Percentiles rank a stretch among this genome's conserved stretches.
Evolutionary conservation across 2,888 invertebrate genomes (phyloP).

Genomic region (Parapristionchus giblindavisi): DNA sequence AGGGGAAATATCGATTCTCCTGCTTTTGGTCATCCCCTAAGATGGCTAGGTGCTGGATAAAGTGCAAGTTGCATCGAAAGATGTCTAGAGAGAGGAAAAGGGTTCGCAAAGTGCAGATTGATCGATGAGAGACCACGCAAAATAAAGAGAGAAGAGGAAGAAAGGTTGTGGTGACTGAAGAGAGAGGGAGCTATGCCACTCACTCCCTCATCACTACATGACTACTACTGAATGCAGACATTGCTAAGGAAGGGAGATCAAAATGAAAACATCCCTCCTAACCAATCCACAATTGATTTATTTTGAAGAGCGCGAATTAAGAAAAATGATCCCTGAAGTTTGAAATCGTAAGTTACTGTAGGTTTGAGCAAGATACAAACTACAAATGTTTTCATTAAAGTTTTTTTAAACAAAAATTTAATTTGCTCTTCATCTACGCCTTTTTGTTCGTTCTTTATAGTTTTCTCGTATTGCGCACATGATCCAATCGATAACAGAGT

Average conservation of each 20-base stretch:
- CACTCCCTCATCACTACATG: not conserved
- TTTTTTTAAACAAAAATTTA: not conserved
- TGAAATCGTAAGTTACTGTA: not conserved
- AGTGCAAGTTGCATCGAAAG: not conserved
- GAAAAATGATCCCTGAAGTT: conserved; percentile 9
- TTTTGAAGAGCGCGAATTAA: conserved; percentile 1
- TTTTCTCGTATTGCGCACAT: not conserved
- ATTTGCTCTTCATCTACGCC: not conserved
- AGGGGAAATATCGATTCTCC: too few species aligned
- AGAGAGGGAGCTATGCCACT: not conserved
- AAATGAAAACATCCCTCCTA: not conserved
- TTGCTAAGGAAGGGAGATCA: conserved; percentile 13
- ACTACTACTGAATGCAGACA: not conserved
- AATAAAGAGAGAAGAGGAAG: conserved; percentile 14
- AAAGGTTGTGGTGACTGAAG: not conserved
- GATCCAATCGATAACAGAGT: conserved; percentile 5
- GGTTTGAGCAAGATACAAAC: conserved; percentile 8
- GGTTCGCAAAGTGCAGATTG: conserved; percentile 18
- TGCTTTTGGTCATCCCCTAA: too few species aligned
- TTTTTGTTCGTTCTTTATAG: not conserved
- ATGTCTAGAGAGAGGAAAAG: not conserved
- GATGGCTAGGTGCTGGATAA: not conserved
- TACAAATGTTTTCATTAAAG: not conserved
- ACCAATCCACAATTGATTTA: conserved; percentile 11
- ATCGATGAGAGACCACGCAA: conserved; percentile 23